Percentiles rank a stretch among this genome's conserved stretches.
These are phyloP conservation scores for honey bee (Apis mellifera) DNA, from an alignment of 1,140 invertebrate species.

Conservation along the genomic window Amel_HAv3.1 CM009941.2:11976001-11976500, in stretches of 20 bases:
- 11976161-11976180: background rate
- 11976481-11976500: background rate
- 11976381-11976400: background rate
- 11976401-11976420: background rate
- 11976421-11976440: background rate
- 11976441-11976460: background rate
- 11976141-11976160: no score
- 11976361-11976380: background rate
- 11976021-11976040: no score
- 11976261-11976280: background rate
- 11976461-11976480: background rate
- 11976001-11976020: no score
- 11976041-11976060: no score
- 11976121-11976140: no score
- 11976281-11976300: conserved; percentile 12
- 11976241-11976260: background rate
- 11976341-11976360: conserved; percentile 7
- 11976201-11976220: background rate
- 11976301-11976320: no score
- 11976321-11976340: conserved; percentile 2
- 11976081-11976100: no score
- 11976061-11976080: no score
- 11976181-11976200: background rate
- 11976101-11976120: no score
- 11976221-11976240: background rate